phyloP scores from a whole-genome alignment of 2,113 vertebrate species.

The Mormoops blainvillei region DNA sequence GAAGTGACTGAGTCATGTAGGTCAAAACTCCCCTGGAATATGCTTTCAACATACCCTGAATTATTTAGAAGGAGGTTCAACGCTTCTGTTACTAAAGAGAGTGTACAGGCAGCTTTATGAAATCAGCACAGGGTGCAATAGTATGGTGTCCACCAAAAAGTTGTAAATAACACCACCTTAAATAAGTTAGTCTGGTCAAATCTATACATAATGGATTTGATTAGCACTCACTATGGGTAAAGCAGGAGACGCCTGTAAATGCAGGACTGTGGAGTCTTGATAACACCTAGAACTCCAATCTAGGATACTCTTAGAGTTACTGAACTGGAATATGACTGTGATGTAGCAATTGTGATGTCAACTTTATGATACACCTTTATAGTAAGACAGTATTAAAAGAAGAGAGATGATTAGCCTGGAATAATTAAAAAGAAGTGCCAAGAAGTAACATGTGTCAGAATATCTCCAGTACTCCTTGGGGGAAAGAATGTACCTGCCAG shows the following conservation, averaged over 20 bases:
- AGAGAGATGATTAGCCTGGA: neutral
- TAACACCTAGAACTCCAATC: neutral
- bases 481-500: neutral
- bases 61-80: neutral
- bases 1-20: neutral
- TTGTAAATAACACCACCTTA: neutral
- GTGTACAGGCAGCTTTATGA: neutral
- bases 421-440: neutral
- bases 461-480: neutral
- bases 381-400: neutral
- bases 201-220: neutral
- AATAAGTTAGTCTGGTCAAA: neutral
- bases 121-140: neutral
- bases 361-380: neutral
- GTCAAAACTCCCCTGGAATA: constrained; percentile 3
- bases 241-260: neutral
- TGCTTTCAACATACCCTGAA: constrained; percentile 14
- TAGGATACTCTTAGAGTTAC: neutral
- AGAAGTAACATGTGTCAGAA: neutral
- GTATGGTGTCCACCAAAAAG: neutral
- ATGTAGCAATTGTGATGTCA: neutral
- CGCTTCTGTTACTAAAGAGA: neutral
- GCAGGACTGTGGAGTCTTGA: neutral
- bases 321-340: neutral
- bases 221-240: neutral